Percentiles rank a stretch among this genome's conserved stretches.
Conservation (phyloP, 1,140 invertebrate species). For the Ctenoplectra terminalis region DNA sequence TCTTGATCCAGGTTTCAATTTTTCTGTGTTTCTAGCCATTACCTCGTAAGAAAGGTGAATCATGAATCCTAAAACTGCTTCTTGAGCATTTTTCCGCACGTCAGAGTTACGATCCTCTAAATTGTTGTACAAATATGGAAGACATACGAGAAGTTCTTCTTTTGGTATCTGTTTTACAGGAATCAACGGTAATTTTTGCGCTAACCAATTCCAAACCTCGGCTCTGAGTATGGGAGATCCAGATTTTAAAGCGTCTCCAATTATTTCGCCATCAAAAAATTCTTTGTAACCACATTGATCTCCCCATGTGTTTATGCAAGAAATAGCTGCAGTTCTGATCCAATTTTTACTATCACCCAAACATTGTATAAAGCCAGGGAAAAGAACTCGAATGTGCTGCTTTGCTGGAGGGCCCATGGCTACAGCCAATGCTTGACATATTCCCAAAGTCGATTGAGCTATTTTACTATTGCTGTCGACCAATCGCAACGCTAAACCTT, state of each 20-base stretch:
- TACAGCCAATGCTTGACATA: slow-evolving; percentile 90
- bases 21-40: slow-evolving; percentile 91
- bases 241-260: slow-evolving; percentile 91
- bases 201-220: slow-evolving; percentile 93
- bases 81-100: slow-evolving; percentile 94
- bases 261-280: slow-evolving; percentile 95
- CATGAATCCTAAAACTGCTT: slow-evolving; percentile 96
- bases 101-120: slow-evolving; percentile 96
- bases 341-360: slow-evolving; percentile 89
- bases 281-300: slow-evolving; percentile 91
- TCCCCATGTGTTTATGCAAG: slow-evolving; percentile 92
- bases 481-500: slow-evolving; percentile 89
- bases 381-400: slow-evolving; percentile 90
- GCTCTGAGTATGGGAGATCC: slow-evolving; percentile 92
- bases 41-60: slow-evolving; percentile 94
- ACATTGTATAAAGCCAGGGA: slow-evolving; percentile 92
- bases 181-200: slow-evolving; percentile 90
- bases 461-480: slow-evolving; percentile 96
- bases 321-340: slow-evolving; percentile 90
- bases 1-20: slow-evolving; percentile 94
- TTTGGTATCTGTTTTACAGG: slow-evolving; percentile 89
- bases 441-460: slow-evolving; percentile 90
- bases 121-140: slow-evolving; percentile 91
- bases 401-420: slow-evolving; percentile 93
- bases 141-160: slow-evolving; percentile 91